phyloP scores from a whole-genome alignment of 2,113 vertebrate species.

The Chrysemys picta region DNA sequence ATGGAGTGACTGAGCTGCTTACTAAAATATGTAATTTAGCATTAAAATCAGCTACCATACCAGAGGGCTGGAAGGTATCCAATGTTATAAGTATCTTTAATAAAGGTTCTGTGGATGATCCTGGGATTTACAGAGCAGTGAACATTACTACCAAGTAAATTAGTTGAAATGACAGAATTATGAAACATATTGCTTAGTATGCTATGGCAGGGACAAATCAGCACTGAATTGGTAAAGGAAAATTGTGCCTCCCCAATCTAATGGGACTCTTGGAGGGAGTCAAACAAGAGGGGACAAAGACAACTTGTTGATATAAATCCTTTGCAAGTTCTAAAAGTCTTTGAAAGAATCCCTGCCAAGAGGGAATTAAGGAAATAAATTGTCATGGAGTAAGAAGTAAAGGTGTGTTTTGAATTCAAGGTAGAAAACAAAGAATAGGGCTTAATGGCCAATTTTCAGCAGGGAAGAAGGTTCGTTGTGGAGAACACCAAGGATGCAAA shows the following conservation, averaged over 20 bases:
- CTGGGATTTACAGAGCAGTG: background rate
- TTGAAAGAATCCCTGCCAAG: background rate
- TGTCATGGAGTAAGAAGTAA: background rate
- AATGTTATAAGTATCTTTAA: conserved; percentile 5
- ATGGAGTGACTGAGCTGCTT: conserved; percentile 32
- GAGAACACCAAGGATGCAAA: background rate
- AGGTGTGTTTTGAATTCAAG: background rate
- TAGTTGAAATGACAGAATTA: conserved; percentile 13
- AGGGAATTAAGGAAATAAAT: background rate
- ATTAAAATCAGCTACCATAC: conserved; percentile 9
- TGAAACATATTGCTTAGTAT: background rate
- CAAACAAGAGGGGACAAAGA: background rate
- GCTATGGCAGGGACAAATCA: conserved; percentile 26
- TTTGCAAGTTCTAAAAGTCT: background rate
- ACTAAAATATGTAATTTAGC: conserved; percentile 39
- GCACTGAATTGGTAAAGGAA: background rate
- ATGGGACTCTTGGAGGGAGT: background rate
- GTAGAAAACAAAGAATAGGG: background rate
- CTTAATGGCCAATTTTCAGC: background rate
- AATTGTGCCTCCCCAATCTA: background rate
- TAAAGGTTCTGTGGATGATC: background rate
- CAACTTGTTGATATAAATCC: background rate
- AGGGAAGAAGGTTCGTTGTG: background rate
- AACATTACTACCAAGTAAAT: conserved; percentile 9
- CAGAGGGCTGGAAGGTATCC: background rate